phyloP scores from a whole-genome alignment of 2,888 invertebrate species.

The Drosophila acutilabella region DNA sequence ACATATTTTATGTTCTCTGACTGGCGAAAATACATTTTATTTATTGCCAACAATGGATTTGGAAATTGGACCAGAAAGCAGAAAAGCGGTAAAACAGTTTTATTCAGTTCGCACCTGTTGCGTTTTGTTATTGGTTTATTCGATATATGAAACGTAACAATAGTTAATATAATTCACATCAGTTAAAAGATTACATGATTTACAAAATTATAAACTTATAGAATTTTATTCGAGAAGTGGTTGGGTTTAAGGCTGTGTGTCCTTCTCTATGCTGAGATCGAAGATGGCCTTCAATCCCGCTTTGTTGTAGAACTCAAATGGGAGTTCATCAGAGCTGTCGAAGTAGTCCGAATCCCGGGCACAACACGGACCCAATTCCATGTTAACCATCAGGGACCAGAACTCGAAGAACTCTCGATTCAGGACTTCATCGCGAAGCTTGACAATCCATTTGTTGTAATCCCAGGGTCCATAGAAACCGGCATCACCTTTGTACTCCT shows the following conservation, averaged over 20 bases:
- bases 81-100: slow-evolving; percentile 27
- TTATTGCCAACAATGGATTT: slow-evolving; percentile 83
- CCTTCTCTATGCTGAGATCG: neutral
- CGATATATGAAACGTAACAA: slow-evolving; percentile 18
- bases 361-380: slow-evolving; percentile 80
- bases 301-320: slow-evolving; percentile 75
- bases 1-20: slow-evolving; percentile 79
- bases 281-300: slow-evolving; percentile 70
- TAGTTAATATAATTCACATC: neutral
- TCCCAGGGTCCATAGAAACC: slow-evolving; percentile 72
- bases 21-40: slow-evolving; percentile 77
- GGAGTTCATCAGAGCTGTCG: slow-evolving; percentile 66
- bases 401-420: slow-evolving; percentile 73
- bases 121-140: slow-evolving; percentile 9
- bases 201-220: neutral
- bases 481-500: slow-evolving; percentile 83
- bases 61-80: slow-evolving; percentile 32
- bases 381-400: slow-evolving; percentile 80
- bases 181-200: neutral
- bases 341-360: slow-evolving; percentile 80
- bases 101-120: slow-evolving; percentile 22
- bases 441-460: slow-evolving; percentile 83
- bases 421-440: slow-evolving; percentile 77
- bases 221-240: neutral
- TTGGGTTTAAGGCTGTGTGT: neutral